These are phyloP conservation scores for Crocallis elinguaria DNA, from an alignment of 2,888 invertebrate species.

Conservation along the genomic window DNA sequence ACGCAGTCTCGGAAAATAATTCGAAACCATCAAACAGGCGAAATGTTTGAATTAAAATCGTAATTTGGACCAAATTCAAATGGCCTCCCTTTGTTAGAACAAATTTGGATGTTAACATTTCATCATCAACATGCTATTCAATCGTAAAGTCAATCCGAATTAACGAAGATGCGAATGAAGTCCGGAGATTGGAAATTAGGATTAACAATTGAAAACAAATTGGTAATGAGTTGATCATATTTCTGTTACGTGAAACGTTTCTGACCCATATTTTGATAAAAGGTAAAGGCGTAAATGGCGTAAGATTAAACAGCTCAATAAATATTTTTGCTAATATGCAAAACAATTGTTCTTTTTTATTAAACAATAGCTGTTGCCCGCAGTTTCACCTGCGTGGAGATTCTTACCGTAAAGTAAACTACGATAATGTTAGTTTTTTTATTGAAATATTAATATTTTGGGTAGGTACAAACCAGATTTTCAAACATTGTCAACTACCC, in stretches of 20 bases:
- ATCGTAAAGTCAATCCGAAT: constrained; percentile 27
- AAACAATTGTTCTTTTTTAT: no score
- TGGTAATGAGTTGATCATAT: constrained; percentile 21
- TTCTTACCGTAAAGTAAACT: no score
- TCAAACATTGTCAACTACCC: no score
- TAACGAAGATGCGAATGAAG: constrained; percentile 17
- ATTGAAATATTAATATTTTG: no score
- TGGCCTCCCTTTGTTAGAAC: constrained; percentile 38
- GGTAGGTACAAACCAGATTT: no score
- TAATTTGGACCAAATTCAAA: constrained; percentile 25
- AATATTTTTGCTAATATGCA: no score
- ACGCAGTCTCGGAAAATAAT: constrained; percentile 11
- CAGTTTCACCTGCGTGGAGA: no score
- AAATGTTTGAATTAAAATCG: constrained; percentile 15
- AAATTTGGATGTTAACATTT: constrained; percentile 45
- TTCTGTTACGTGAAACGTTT: constrained; percentile 1
- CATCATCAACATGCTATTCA: constrained; percentile 35
- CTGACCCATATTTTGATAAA: no score
- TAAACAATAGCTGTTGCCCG: no score
- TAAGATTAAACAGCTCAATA: no score
- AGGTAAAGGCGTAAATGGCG: no score
- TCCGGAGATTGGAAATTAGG: constrained; percentile 27
- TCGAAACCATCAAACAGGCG: constrained; percentile 15
- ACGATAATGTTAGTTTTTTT: no score
- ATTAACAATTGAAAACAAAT: constrained; percentile 22